Conservation (phyloP, 2,113 vertebrate genomes). For the Gallinago paraguaiae region DNA sequence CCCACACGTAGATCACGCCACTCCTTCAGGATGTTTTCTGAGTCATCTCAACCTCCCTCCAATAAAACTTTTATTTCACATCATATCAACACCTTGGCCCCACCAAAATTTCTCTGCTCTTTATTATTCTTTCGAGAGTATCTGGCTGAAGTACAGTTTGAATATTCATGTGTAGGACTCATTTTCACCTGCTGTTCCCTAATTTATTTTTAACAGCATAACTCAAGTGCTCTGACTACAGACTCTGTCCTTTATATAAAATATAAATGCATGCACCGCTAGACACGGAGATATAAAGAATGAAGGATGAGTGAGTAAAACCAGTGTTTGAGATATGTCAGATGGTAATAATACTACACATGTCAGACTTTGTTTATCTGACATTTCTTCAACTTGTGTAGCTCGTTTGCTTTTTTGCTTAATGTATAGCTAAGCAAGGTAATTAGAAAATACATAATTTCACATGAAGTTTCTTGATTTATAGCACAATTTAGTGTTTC, state of each 20-base stretch:
- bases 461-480: background rate
- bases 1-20: background rate
- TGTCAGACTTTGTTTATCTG: background rate
- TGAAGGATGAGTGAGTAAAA: constrained; percentile 16
- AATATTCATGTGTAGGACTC: constrained; percentile 55
- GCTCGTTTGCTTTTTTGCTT: background rate
- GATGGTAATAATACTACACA: background rate
- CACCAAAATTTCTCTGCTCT: background rate
- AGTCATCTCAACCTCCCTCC: background rate
- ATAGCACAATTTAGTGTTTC: background rate
- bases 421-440: background rate
- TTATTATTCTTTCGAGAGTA: constrained; percentile 25
- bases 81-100: background rate
- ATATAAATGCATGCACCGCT: background rate
- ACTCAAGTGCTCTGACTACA: constrained; percentile 35
- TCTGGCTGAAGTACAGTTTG: background rate
- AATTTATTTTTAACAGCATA: constrained; percentile 61
- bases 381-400: background rate
- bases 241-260: constrained; percentile 44
- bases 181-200: constrained; percentile 49
- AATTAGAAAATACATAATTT: constrained; percentile 3
- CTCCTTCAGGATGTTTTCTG: background rate
- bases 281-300: constrained; percentile 19
- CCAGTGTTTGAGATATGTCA: background rate
- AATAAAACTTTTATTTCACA: background rate